Base-by-base conservation (phyloP, 2,797 vertebrate species). In the Acanthornis magna region DNA sequence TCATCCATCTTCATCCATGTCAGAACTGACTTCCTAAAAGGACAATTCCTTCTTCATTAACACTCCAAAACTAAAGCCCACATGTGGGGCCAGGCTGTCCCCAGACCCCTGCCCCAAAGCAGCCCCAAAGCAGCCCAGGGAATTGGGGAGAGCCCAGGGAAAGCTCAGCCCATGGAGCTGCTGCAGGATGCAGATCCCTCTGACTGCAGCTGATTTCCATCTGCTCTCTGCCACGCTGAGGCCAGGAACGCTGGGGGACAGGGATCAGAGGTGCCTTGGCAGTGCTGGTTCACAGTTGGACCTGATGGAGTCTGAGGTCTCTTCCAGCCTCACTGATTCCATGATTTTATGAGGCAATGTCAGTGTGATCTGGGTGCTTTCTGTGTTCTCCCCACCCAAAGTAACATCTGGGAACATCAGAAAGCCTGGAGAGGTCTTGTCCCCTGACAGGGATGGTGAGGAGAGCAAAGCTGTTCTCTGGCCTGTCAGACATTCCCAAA, bases 121-220 rank as follows among this genome's bases (percentile, higher is more conserved):
- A 40, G 12, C 40, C 40, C 36, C 42, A 42, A 2, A 18, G 3
- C n/a, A 45, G 27, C 53, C 13, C 25, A 9, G 11, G 34, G 42
- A 7, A 2, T 9, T 7, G 17, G 43, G 45, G 16, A 45, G 10
- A 40, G 29, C 4, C 4, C 54, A n/a, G 40, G 36, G 19, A 12
- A 30, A 19, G 22, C 9, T 23, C 38, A 30, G 26, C 13, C 48
- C 34, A 6, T 1, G 2, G 30, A n/a, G 60, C 67, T 57, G 42
- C 43, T 57, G 53, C 38, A 34, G 60, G 50, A 20, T 8, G 3
- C 42, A 51, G 10, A 30, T 36, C 57, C 51, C 51, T 29, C 1
- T 0, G 5, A 4, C 6, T 62, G 48, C 38, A 26, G 75, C 47
- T 5, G 5, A 19, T 30, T 47, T 18, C 45, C 30, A 10, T 4